Percentiles rank a stretch among this genome's conserved stretches.
phyloP scores from a whole-genome alignment of 2,888 invertebrate genomes.

The Athrips mouffetella region DNA sequence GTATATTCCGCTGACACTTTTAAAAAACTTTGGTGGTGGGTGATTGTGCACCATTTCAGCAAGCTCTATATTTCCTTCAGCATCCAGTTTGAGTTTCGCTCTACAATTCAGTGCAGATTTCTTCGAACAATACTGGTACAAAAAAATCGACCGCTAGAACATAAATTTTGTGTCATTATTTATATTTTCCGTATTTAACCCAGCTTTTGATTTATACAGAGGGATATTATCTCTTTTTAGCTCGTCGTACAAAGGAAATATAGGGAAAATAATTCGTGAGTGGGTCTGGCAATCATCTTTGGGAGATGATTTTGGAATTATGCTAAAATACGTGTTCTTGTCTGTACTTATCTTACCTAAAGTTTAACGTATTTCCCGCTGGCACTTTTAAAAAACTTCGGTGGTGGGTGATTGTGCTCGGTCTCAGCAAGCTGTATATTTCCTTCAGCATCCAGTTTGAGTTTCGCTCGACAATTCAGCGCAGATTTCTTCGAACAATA shows the following conservation, averaged over 20 bases:
- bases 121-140: conserved; percentile 5
- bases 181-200: too few species aligned
- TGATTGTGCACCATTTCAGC: conserved; percentile 24
- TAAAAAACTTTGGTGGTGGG: conserved; percentile 21
- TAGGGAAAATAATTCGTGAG: too few species aligned
- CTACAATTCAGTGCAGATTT: background rate
- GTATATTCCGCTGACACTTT: conserved; percentile 17
- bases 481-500: conserved; percentile 20
- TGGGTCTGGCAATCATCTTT: too few species aligned
- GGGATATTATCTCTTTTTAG: too few species aligned
- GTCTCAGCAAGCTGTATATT: conserved; percentile 16
- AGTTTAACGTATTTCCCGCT: conserved; percentile 5
- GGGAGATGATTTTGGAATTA: too few species aligned
- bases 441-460: conserved; percentile 25
- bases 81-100: conserved; percentile 20
- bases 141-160: too few species aligned
- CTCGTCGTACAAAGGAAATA: too few species aligned
- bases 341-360: background rate
- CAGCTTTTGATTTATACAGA: too few species aligned
- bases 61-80: conserved; percentile 10
- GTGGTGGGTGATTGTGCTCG: conserved; percentile 24
- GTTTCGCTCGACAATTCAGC: conserved; percentile 26
- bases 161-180: too few species aligned
- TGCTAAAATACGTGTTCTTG: too few species aligned
- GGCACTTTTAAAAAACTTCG: conserved; percentile 16